phyloP scores from a whole-genome alignment of 1,140 invertebrate genomes.

The Amyelois transitella region DNA sequence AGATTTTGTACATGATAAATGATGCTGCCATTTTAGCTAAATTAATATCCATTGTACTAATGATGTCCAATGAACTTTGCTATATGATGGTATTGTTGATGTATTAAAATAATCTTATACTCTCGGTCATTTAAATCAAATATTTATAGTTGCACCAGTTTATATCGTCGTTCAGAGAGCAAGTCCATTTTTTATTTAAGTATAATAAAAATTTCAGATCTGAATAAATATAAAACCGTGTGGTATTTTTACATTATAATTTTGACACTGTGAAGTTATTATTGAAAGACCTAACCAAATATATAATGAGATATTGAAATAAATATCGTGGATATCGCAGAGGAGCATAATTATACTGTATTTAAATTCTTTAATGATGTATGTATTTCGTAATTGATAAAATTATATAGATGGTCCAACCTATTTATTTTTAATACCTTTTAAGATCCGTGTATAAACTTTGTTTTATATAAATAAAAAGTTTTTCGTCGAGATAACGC shows the following conservation, averaged over 20 bases:
- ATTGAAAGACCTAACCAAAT: too few relatives aligned
- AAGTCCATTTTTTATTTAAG: not conserved
- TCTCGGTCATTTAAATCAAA: not conserved
- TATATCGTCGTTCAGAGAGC: not conserved
- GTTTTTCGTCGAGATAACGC: conserved; percentile 16
- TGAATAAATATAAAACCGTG: too few relatives aligned
- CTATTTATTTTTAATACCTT: conserved; percentile 37
- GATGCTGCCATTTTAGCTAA: conserved; percentile 25
- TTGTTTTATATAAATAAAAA: conserved; percentile 16
- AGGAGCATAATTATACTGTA: not conserved
- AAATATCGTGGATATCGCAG: not conserved
- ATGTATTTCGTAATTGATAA: not conserved
- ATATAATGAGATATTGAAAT: not conserved
- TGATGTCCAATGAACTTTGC: conserved; percentile 23
- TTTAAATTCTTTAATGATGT: not conserved
- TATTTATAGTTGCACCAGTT: not conserved
- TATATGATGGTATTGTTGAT: conserved; percentile 9
- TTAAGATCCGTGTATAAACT: conserved; percentile 13
- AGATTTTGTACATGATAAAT: conserved; percentile 50
- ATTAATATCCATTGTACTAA: conserved; percentile 22
- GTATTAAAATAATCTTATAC: not conserved
- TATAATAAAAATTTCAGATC: too few relatives aligned
- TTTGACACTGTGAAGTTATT: too few relatives aligned
- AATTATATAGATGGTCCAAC: conserved; percentile 42
- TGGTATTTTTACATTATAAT: too few relatives aligned